These are phyloP conservation scores for Galerucella pusilla DNA, from an alignment of 2,888 invertebrate genomes.

Conservation along the genomic window DNA sequence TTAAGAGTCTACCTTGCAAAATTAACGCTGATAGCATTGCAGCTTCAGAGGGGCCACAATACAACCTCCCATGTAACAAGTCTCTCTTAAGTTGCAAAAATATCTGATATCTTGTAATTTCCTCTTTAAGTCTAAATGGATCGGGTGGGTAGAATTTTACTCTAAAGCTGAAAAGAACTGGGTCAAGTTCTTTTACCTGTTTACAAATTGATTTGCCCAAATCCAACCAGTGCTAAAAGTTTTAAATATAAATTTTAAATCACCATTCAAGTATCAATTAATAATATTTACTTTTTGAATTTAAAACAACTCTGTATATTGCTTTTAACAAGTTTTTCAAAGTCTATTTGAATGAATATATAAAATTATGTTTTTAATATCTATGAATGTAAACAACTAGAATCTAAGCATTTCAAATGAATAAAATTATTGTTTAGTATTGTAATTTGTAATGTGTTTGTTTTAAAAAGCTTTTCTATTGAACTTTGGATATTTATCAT, in stretches of 20 bases:
- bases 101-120: constrained; percentile 94
- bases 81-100: constrained; percentile 95
- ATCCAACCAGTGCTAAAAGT: constrained; percentile 92
- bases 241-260: not conserved
- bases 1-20: constrained; percentile 81
- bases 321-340: too few relatives aligned
- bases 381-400: too few relatives aligned
- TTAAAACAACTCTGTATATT: too few relatives aligned
- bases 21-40: constrained; percentile 91
- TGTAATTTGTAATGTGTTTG: too few relatives aligned
- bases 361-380: too few relatives aligned
- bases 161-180: constrained; percentile 93
- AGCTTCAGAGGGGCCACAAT: constrained; percentile 90
- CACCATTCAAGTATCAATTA: too few relatives aligned
- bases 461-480: too few relatives aligned
- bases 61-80: constrained; percentile 92
- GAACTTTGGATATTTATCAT: not conserved
- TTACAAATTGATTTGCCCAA: constrained; percentile 89
- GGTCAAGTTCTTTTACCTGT: constrained; percentile 94
- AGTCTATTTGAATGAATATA: too few relatives aligned
- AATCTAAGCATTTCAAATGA: too few relatives aligned
- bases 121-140: constrained; percentile 91
- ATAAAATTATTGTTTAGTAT: too few relatives aligned
- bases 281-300: too few relatives aligned
- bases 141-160: constrained; percentile 98